These are phyloP conservation scores for Engraulis encrasicolus DNA, from an alignment of 2,113 vertebrate genomes.

Conservation along the genomic window DNA sequence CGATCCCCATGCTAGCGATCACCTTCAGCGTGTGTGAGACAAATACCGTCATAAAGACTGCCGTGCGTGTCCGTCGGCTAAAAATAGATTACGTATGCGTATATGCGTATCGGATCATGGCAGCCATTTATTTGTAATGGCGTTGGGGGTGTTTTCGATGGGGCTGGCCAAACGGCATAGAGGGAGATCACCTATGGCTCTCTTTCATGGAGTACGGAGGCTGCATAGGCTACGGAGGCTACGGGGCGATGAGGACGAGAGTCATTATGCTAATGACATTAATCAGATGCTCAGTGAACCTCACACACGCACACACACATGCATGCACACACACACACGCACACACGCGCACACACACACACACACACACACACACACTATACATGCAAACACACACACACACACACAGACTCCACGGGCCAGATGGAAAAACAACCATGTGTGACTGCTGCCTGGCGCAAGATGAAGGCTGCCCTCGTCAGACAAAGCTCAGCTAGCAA, in stretches of 20 bases:
- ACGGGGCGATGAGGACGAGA: too few species aligned
- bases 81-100: too few species aligned
- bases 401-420: background rate
- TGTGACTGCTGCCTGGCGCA: background rate
- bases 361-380: background rate
- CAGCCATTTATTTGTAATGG: background rate
- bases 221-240: too few species aligned
- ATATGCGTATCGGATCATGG: background rate
- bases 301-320: background rate
- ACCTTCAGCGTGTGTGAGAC: constrained; percentile 14
- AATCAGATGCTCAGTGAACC: constrained; percentile 12
- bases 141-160: background rate
- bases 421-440: constrained; percentile 6
- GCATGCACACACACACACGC: background rate
- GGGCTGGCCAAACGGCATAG: background rate
- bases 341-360: background rate
- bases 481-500: constrained; percentile 14
- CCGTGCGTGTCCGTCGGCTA: background rate
- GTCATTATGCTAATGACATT: background rate
- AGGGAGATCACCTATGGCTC: background rate
- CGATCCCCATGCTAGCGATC: background rate
- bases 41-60: background rate
- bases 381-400: background rate
- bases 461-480: background rate
- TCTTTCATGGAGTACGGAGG: background rate